Conservation (phyloP, 2,797 vertebrate species). For the Ispidina lecontei region DNA sequence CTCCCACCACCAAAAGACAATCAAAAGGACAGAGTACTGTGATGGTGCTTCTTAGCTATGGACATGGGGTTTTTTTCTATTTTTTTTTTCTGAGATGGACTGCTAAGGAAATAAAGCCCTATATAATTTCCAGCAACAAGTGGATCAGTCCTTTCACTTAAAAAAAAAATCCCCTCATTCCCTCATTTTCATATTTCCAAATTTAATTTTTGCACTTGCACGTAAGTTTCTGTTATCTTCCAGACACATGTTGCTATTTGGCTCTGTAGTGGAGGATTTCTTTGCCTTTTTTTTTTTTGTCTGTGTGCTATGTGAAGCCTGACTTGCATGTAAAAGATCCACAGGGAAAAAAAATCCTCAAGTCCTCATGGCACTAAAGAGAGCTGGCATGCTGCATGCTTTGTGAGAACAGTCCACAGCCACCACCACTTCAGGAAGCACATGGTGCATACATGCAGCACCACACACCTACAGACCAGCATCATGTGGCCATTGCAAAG, state of each 20-base stretch:
- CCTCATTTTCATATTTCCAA: slow-evolving; percentile 75
- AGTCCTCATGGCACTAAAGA: slow-evolving; percentile 7
- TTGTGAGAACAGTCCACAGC: not conserved
- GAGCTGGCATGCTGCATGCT: not conserved
- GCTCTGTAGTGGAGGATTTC: not conserved
- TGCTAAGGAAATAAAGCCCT: slow-evolving; percentile 66
- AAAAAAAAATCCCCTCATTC: not conserved
- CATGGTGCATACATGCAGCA: not conserved
- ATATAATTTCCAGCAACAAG: slow-evolving; percentile 67
- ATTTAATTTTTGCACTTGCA: slow-evolving; percentile 70
- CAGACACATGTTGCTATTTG: slow-evolving; percentile 65
- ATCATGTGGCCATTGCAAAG: not conserved
- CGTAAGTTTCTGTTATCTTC: slow-evolving; percentile 58
- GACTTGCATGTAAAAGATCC: slow-evolving; percentile 52
- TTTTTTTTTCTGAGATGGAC: slow-evolving; percentile 63
- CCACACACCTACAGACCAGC: not conserved
- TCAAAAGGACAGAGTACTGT: slow-evolving; percentile 32
- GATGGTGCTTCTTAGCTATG: slow-evolving; percentile 53
- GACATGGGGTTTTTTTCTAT: slow-evolving; percentile 14
- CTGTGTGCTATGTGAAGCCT: slow-evolving; percentile 24
- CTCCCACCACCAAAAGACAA: slow-evolving; percentile 22
- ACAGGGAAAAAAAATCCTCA: not conserved
- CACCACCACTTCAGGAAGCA: not conserved
- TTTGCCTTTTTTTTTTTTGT: not conserved
- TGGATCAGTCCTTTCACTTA: slow-evolving; percentile 42